These are phyloP conservation scores for Diplosoma virens DNA, from an alignment of 23 tunicate species.

Conservation along the genomic window DNA sequence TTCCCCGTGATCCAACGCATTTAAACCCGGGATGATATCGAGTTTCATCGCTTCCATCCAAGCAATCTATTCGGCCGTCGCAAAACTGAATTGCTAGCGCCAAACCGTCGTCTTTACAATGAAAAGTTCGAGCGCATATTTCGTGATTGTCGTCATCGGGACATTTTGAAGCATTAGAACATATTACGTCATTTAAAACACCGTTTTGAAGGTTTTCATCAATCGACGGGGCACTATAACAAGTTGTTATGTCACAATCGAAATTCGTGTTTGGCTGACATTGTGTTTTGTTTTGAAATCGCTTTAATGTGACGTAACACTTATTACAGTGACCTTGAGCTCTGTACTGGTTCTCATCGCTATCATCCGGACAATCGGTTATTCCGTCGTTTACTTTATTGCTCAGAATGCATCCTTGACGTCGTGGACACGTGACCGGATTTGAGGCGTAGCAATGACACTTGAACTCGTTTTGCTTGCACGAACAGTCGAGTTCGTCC, in stretches of 20 bases:
- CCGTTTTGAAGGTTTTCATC: not conserved
- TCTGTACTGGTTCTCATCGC: not conserved
- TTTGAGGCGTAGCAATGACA: not conserved
- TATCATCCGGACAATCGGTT: constrained; percentile 6
- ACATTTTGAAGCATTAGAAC: constrained; percentile 3
- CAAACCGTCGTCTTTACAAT: constrained; percentile 16
- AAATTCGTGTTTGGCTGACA: not conserved
- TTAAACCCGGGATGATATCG: constrained; percentile 21
- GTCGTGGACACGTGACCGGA: not conserved
- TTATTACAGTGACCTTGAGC: not conserved
- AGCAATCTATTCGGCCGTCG: constrained; percentile 8
- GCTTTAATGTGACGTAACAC: not conserved
- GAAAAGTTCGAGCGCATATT: not conserved
- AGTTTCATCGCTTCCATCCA: constrained; percentile 32
- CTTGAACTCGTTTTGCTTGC: not conserved
- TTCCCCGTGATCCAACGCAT: not conserved
- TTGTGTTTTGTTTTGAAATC: not conserved
- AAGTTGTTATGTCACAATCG: not conserved
- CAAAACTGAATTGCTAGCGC: constrained; percentile 4
- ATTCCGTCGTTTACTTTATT: not conserved
- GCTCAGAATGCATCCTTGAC: not conserved
- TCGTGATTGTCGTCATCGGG: not conserved
- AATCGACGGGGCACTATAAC: not conserved
- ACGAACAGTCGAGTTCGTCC: constrained; percentile 4
- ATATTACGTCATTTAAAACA: not conserved